Percentiles rank a stretch among this genome's conserved stretches.
phyloP scores from a whole-genome alignment of 2,797 vertebrate species.

The Gambelia wislizenii region DNA sequence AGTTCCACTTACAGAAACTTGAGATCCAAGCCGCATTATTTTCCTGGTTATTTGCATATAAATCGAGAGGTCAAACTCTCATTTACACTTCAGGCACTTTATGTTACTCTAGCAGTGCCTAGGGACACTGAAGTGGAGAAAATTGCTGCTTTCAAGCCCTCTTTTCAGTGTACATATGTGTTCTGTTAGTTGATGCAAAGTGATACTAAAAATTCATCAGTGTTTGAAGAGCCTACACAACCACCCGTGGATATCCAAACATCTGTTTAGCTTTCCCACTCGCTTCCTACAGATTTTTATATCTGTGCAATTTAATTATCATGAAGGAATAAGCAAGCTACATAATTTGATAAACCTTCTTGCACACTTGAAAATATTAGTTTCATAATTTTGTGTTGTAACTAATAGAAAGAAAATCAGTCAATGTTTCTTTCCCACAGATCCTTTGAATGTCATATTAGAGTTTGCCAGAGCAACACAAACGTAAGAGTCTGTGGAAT shows the following conservation, averaged over 20 bases:
- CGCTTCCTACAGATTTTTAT: not conserved
- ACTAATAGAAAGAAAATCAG: constrained; percentile 27
- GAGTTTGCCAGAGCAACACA: constrained; percentile 46
- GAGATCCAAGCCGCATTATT: not conserved
- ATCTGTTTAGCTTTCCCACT: constrained; percentile 23
- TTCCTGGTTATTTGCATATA: constrained; percentile 4
- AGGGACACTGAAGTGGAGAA: not conserved
- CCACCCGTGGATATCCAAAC: constrained; percentile 17
- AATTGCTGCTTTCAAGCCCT: not conserved
- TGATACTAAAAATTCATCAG: constrained; percentile 37
- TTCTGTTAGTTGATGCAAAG: constrained; percentile 18
- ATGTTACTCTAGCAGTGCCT: not conserved
- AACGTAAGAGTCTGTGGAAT: constrained; percentile 38
- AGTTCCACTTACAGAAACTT: not conserved
- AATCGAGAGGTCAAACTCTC: not conserved
- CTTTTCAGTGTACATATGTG: not conserved
- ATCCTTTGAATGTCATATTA: constrained; percentile 15
- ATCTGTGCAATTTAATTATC: not conserved
- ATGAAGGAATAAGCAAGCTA: not conserved
- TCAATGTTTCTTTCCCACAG: constrained; percentile 13
- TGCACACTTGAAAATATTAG: constrained; percentile 12
- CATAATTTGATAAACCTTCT: constrained; percentile 37
- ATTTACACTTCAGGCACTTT: not conserved
- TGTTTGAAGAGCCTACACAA: constrained; percentile 26
- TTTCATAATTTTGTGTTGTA: constrained; percentile 36